These are phyloP conservation scores for Drosophila tropicalis DNA, from an alignment of 1,140 invertebrate species.

Conservation along the genomic window DNA sequence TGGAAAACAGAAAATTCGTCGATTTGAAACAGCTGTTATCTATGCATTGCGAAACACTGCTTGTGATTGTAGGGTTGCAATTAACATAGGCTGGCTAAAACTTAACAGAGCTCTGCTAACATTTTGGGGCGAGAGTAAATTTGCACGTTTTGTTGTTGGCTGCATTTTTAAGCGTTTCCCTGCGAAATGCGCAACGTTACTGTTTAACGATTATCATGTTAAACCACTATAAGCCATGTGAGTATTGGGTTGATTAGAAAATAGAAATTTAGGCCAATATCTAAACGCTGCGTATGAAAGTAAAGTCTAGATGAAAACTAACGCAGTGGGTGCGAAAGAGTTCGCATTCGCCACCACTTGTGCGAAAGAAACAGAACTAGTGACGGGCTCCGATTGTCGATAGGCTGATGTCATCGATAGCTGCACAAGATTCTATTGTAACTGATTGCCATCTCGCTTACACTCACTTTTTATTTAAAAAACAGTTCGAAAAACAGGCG, in stretches of 20 bases:
- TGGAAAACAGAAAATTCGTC: background rate
- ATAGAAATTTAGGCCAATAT: conserved; percentile 17
- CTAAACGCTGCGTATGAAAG: conserved; percentile 32
- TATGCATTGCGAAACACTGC: background rate
- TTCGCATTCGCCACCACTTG: conserved; percentile 18
- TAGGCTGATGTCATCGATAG: background rate
- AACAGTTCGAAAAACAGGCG: no score
- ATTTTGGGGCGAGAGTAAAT: conserved; percentile 41
- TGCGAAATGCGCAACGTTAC: conserved; percentile 38
- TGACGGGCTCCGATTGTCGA: conserved; percentile 4
- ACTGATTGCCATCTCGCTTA: no score
- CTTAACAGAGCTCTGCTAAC: conserved; percentile 30
- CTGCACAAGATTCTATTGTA: no score
- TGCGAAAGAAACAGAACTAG: conserved; percentile 18
- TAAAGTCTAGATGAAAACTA: conserved; percentile 30
- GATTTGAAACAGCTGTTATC: conserved; percentile 40
- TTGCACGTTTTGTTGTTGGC: conserved; percentile 42
- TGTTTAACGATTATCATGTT: conserved; percentile 30
- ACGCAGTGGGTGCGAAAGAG: conserved; percentile 37
- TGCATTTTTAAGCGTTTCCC: conserved; percentile 27
- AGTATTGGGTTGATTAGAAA: conserved; percentile 41
- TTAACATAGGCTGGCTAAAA: conserved; percentile 47
- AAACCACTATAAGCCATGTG: conserved; percentile 44
- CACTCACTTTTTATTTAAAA: no score
- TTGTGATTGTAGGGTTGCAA: conserved; percentile 39